Percentiles rank a stretch among this genome's conserved stretches.
Conservation (phyloP, 2,888 invertebrate species). For the Hirtodrosophila duncani region DNA sequence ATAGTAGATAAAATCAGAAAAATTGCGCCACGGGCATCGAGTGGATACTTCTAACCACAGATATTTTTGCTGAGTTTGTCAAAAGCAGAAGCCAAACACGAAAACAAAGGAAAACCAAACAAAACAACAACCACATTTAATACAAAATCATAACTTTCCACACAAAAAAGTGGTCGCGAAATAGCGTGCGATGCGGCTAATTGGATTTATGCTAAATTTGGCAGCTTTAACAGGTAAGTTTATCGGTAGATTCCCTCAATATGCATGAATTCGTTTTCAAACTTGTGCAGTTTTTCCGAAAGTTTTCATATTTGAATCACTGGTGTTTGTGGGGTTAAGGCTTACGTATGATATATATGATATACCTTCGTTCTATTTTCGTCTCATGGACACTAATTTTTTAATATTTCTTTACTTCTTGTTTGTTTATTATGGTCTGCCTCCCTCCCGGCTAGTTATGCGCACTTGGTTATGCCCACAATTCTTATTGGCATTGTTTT, state of each 20-base stretch:
- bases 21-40: slow-evolving; percentile 4
- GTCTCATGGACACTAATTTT: slow-evolving; percentile 28
- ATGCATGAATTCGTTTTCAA: no score
- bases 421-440: slow-evolving; percentile 30
- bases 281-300: no score
- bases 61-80: no score
- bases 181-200: slow-evolving; percentile 74
- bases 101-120: no score
- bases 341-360: no score
- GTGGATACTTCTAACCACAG: slow-evolving; percentile 2
- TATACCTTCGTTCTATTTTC: slow-evolving; percentile 20
- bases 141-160: slow-evolving; percentile 6
- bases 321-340: no score
- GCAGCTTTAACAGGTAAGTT: slow-evolving; percentile 75
- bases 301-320: no score
- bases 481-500: slow-evolving; percentile 18
- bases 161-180: background rate
- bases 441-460: slow-evolving; percentile 9
- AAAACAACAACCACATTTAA: slow-evolving; percentile 1
- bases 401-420: slow-evolving; percentile 10
- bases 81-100: no score
- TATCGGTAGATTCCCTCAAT: no score
- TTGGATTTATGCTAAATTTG: slow-evolving; percentile 78
- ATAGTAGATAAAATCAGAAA: slow-evolving; percentile 29
- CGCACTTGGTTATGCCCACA: slow-evolving; percentile 3